Evolutionary conservation across 2,888 invertebrate genomes (phyloP), one percentile per base, ranked within the genome.

Genomic region (Watsonalla binaria): DNA sequence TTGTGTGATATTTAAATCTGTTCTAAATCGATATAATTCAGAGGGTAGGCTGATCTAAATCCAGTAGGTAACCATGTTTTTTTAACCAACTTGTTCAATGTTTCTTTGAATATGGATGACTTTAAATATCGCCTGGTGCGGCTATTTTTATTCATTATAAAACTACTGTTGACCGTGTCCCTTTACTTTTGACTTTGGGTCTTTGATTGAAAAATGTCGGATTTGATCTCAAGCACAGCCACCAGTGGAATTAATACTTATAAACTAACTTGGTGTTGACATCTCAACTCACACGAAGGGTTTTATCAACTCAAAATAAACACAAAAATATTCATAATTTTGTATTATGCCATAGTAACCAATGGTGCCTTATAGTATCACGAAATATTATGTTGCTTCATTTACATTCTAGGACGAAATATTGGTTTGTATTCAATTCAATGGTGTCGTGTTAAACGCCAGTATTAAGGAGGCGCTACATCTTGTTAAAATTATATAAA

Each of bases 201-300:
- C 60, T 60, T 59, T 59, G 62, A 62, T 55, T 69, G 69, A 68
- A 71, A 79, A 78, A 76, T 75, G 78, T 82, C 83, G 84, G 80
- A 84, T 87, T 86, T 90, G 89, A 90, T 90, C 89, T 90, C 89
- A 88, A 85, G 76, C 74, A 75, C 83, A 82, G 80, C 86, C 85
- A 84, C 87, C 86, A 88, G 84, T 88, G 86, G 82, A 84, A 76
- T 74, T 78, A 76, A 76, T 58, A 58, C 54, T 58, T 58, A 62
- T 56, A 55, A 58, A 59, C 57, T 58, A 60, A 62, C 42, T 53
- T 65, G 60, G 61, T 62, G 62, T 58, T 58, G 63, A 53, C 63
- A 60, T 56, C 55, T 57, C 56, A 62, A 62, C 65, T 42, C 62
- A 65, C 61, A 51, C 56, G 60, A 54, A 69, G 63, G 70, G 70